A percentile compares a stretch with the other conserved stretches of the same genome.
Evolutionary conservation across 2,113 vertebrate genomes (phyloP).

Genomic region (Cyprinodon brontotheroides): DNA sequence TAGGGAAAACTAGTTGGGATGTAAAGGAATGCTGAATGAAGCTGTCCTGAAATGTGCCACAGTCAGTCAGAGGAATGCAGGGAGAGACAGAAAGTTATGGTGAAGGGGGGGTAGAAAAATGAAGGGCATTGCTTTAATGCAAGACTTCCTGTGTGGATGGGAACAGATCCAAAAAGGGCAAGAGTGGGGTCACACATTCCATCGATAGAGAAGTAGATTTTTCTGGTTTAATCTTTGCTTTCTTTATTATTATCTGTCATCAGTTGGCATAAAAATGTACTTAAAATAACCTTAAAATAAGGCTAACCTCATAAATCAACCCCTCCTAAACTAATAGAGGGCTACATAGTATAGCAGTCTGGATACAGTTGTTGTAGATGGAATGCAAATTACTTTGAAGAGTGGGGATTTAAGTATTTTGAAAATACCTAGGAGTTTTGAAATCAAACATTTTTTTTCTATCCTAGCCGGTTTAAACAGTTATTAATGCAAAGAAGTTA

Average conservation of each 20-base stretch:
- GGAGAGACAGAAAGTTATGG: conserved; percentile 8
- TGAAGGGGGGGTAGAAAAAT: background rate
- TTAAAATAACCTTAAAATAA: too few relatives aligned
- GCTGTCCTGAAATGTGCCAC: conserved; percentile 60
- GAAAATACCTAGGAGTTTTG: too few relatives aligned
- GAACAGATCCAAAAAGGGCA: conserved; percentile 59
- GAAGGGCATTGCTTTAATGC: conserved; percentile 62
- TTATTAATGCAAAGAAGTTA: too few relatives aligned
- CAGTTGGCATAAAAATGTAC: conserved; percentile 25
- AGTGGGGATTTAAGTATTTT: background rate
- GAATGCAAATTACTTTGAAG: background rate
- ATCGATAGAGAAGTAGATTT: conserved; percentile 36
- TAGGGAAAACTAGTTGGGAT: conserved; percentile 48
- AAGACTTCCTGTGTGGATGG: conserved; percentile 73
- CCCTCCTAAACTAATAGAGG: conserved; percentile 28
- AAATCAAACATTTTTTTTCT: background rate
- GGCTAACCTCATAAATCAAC: conserved; percentile 33
- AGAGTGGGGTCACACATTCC: conserved; percentile 67
- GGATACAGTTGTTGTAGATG: too few relatives aligned
- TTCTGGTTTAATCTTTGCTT: conserved; percentile 25
- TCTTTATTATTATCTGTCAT: conserved; percentile 38
- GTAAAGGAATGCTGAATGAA: conserved; percentile 72
- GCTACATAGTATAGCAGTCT: conserved; percentile 6
- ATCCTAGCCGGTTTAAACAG: background rate
- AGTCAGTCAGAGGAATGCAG: conserved; percentile 63